Conservation (phyloP, 2,888 invertebrate genomes). For the Brachyptera putata region DNA sequence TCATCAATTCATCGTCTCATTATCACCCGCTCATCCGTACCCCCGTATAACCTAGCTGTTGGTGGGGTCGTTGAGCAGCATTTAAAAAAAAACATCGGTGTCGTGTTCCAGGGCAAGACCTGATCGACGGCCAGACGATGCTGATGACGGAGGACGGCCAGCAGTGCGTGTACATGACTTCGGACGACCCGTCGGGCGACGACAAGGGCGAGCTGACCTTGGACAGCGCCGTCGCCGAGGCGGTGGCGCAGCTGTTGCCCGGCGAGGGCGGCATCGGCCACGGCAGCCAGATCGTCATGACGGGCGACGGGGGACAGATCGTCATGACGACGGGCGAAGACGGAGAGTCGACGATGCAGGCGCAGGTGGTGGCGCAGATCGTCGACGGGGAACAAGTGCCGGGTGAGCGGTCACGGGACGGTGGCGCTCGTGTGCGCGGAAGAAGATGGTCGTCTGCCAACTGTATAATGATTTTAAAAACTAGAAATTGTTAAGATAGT, state of each 20-base stretch:
- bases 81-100: no score
- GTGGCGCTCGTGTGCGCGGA: no score
- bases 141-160: constrained; percentile 73
- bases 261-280: constrained; percentile 35
- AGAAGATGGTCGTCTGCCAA: constrained; percentile 29
- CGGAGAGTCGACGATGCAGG: constrained; percentile 38
- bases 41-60: no score
- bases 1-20: no score
- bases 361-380: constrained; percentile 81
- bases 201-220: constrained; percentile 42
- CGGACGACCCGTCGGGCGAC: constrained; percentile 57
- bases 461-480: no score
- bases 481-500: no score
- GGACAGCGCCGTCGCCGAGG: constrained; percentile 46
- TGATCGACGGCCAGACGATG: constrained; percentile 63
- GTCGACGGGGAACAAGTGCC: constrained; percentile 63
- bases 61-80: no score
- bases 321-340: constrained; percentile 28
- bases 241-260: constrained; percentile 55
- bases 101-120: constrained; percentile 10
- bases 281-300: constrained; percentile 23
- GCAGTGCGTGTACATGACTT: constrained; percentile 62
- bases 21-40: no score
- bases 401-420: no score
- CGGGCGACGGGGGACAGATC: constrained; percentile 19